Evolutionary conservation across 2,797 vertebrate genomes (phyloP), one percentile per base, ranked within the genome.

Genomic region (Aselliscus stoliczkanus): DNA sequence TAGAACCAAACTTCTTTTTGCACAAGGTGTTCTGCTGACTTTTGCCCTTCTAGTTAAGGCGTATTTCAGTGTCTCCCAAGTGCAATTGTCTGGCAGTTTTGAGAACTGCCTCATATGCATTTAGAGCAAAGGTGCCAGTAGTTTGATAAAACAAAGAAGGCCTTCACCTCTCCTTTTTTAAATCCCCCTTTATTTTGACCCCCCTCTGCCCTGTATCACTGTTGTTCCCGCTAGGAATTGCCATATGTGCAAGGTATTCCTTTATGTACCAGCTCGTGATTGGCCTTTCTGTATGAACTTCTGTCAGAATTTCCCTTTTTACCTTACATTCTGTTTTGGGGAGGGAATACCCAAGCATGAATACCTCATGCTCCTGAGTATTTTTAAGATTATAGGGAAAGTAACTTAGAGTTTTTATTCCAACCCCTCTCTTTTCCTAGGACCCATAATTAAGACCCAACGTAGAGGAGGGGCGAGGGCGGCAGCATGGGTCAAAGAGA

Each of bases 401-500:
- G 14, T 85, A 96, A 77, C 37, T 72, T 50, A 6, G 42, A 82
- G 34, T 62, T 86, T 85, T 93, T 95, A 60, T 92, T 90, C 50
- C 64, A 13, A 34, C 3, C 12, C 13, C 31, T n/a, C 37, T 77
- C 54, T 82, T 90, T 44, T 29, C 39, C 62, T 91, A 27, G 0
- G 13, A 29, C 54, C 7, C 17, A n/a, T 89, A 86, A 79, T 27
- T 88, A 85, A 95, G 65, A 50, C 11, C 27, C 8, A 14, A 44
- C 42, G 34, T 54, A 52, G 54, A 70, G 60, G 47, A 69, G 9
- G 10, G 1, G 4, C 27, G 15, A 4, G 77, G 29, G 8, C 5
- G 2, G 37, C 31, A 64, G 42, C 29, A 18, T 47, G 7, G 23
- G 50, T 72, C 34, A 69, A 58, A 83, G 62, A 52, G 47, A 81